Conservation (phyloP, 1,140 invertebrate genomes). For the Drosophila asahinai region DNA sequence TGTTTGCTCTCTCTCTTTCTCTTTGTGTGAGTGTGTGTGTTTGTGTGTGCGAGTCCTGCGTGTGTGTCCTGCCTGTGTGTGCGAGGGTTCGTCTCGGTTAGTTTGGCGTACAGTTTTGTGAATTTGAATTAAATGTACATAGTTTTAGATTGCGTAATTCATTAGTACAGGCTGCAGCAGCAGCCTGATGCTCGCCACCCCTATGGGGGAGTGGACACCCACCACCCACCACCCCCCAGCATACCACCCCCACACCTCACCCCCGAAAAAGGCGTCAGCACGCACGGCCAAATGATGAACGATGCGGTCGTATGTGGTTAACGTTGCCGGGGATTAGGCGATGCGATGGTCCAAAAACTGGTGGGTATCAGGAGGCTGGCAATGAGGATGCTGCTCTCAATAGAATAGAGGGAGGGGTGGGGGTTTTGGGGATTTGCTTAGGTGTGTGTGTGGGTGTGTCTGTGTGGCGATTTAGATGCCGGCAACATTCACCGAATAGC, state of each 20-base stretch:
- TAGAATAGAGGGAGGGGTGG: background rate
- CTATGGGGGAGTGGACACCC: background rate
- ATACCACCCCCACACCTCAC: slow-evolving; percentile 4
- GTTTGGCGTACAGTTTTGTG: slow-evolving; percentile 83
- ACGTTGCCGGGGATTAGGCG: slow-evolving; percentile 58
- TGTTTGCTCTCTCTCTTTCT: slow-evolving; percentile 13
- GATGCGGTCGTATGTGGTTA: slow-evolving; percentile 83
- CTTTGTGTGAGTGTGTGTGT: slow-evolving; percentile 7
- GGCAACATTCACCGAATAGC: slow-evolving; percentile 30
- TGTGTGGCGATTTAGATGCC: slow-evolving; percentile 16
- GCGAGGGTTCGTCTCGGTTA: slow-evolving; percentile 66
- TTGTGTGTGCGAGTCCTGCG: slow-evolving; percentile 27
- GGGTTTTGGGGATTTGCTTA: slow-evolving; percentile 40
- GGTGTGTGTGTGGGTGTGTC: slow-evolving; percentile 19
- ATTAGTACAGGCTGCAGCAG: slow-evolving; percentile 81
- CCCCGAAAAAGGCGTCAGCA: slow-evolving; percentile 52
- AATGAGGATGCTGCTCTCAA: slow-evolving; percentile 2
- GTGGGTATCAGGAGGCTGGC: background rate
- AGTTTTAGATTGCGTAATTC: slow-evolving; percentile 85
- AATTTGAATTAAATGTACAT: slow-evolving; percentile 85
- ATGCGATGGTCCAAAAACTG: slow-evolving; percentile 22
- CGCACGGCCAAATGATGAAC: slow-evolving; percentile 81
- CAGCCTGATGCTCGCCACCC: slow-evolving; percentile 63
- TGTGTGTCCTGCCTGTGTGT: slow-evolving; percentile 20
- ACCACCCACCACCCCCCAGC: background rate